phyloP scores from a whole-genome alignment of 1,140 invertebrate species.

The Druon quercuslanigerum region DNA sequence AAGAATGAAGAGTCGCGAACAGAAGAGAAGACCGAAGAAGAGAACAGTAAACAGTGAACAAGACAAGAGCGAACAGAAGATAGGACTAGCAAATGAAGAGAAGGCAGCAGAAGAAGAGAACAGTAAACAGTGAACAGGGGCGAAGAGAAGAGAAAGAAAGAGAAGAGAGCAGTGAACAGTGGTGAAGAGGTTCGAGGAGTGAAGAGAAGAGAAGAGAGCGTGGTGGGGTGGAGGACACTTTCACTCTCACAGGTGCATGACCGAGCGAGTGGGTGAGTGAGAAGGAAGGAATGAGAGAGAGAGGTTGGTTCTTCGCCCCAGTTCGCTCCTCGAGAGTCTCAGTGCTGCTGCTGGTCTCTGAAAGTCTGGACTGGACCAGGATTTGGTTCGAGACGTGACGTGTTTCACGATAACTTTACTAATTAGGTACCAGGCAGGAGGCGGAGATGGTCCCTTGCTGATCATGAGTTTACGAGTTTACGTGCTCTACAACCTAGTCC shows the following conservation, averaged over 20 bases:
- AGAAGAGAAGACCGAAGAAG: no score
- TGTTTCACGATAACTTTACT: not conserved
- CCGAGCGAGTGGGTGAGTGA: conserved; percentile 58
- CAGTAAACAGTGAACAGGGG: no score
- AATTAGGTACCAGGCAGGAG: conserved; percentile 2
- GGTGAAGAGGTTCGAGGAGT: no score
- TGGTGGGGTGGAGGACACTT: conserved; percentile 70
- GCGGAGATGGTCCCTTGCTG: not conserved
- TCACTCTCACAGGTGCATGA: conserved; percentile 75
- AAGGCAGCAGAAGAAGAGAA: no score
- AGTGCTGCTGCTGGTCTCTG: not conserved
- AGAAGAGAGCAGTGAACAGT: no score
- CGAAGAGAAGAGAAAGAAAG: no score
- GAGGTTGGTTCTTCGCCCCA: conserved; percentile 10
- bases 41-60: no score
- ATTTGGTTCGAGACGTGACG: not conserved
- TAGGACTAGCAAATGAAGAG: no score
- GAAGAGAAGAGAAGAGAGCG: no score
- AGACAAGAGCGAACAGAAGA: no score
- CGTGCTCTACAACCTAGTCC: not conserved
- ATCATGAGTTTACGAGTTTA: not conserved
- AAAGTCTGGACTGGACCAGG: not conserved
- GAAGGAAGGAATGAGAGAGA: conserved; percentile 27
- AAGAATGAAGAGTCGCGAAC: no score
- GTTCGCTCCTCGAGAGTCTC: not conserved